These are phyloP conservation scores for Seriola dumerili DNA, from an alignment of 2,113 vertebrate genomes.

Conservation along the genomic window DNA sequence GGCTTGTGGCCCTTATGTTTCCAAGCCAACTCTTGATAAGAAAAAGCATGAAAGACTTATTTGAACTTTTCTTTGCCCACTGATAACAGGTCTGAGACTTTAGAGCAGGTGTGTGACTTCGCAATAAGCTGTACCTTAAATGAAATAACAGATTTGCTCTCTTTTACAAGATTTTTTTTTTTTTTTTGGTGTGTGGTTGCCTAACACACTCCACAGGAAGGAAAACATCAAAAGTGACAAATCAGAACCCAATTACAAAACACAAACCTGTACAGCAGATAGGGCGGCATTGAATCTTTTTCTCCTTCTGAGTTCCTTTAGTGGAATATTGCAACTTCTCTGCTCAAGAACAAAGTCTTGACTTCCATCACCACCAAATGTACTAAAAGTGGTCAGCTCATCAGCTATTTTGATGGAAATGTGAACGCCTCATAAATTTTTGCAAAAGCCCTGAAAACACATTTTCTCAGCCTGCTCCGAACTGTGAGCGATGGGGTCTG, in stretches of 20 bases:
- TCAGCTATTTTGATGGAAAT: background rate
- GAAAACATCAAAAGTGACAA: background rate
- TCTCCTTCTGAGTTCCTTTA: background rate
- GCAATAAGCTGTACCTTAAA: constrained; percentile 27
- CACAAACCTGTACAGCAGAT: background rate
- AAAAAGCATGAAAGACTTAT: constrained; percentile 29
- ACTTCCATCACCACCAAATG: background rate
- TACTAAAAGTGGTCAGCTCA: background rate
- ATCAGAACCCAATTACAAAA: background rate
- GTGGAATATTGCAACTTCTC: background rate
- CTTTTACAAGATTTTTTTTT: constrained; percentile 9
- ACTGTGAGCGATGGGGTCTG: background rate
- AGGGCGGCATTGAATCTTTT: background rate
- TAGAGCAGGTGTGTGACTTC: background rate
- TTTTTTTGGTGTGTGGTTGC: background rate
- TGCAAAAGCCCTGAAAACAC: background rate
- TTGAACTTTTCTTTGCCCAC: constrained; percentile 13
- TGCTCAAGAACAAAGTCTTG: background rate
- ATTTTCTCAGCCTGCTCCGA: background rate
- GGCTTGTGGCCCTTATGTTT: constrained; percentile 14
- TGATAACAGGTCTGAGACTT: constrained; percentile 27
- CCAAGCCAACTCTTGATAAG: background rate
- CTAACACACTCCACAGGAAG: too few relatives aligned
- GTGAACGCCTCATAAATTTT: background rate
- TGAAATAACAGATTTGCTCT: constrained; percentile 31